phyloP scores from a whole-genome alignment of 1,140 invertebrate genomes.

The Drosophila littoralis region DNA sequence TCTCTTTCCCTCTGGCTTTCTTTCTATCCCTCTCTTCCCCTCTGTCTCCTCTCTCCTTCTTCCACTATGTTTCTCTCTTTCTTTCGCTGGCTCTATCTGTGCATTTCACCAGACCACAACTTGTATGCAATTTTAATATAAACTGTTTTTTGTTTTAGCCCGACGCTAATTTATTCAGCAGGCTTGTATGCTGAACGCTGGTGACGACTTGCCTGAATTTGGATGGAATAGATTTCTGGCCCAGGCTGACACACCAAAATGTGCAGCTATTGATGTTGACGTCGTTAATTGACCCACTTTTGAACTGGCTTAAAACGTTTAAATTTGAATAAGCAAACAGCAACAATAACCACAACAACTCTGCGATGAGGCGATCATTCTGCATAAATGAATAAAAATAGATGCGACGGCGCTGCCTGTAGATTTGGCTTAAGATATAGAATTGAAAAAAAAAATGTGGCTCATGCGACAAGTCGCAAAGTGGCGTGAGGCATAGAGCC shows the following conservation, averaged over 20 bases:
- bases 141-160: slow-evolving; percentile 8
- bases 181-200: slow-evolving; percentile 15
- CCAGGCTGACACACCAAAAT: slow-evolving; percentile 34
- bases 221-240: background rate
- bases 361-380: slow-evolving; percentile 18
- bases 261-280: slow-evolving; percentile 61
- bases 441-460: slow-evolving; percentile 36
- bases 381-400: slow-evolving; percentile 71
- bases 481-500: slow-evolving; percentile 55
- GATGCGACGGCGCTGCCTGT: slow-evolving; percentile 19
- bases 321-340: slow-evolving; percentile 71
- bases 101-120: background rate
- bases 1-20: background rate
- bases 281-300: slow-evolving; percentile 73
- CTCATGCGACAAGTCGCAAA: slow-evolving; percentile 61
- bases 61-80: no score
- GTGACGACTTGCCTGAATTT: slow-evolving; percentile 10
- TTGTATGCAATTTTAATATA: slow-evolving; percentile 15
- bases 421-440: slow-evolving; percentile 44
- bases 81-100: background rate
- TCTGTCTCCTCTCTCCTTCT: no score
- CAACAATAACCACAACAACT: slow-evolving; percentile 24
- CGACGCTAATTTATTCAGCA: slow-evolving; percentile 54
- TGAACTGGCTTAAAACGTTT: slow-evolving; percentile 63
- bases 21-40: background rate